Evolutionary conservation across 2,797 vertebrate species (phyloP), one percentile per base, ranked within the genome.

Genomic region (Spheniscus humboldti): DNA sequence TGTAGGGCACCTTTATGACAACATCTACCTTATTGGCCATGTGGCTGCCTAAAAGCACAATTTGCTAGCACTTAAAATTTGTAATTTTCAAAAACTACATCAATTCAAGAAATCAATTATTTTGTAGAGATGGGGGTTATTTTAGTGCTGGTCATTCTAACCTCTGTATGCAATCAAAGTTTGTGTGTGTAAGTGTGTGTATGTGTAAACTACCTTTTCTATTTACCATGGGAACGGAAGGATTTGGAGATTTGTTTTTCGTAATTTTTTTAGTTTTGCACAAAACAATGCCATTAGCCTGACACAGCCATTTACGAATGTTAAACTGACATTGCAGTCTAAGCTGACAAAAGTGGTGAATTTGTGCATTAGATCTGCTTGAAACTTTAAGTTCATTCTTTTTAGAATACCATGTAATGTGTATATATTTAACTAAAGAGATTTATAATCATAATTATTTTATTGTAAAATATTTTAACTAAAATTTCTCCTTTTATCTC

Each of bases 1-100:
- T 92, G 99, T 99, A 90, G 99, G 99, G 85, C 99, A 99, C 95
- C 99, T 99, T 91, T 99, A 99, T 90, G 99, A 99, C 98, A 99
- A 99, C 98, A 99, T 99, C 95, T 99, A 99, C 98, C 98, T 99
- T 98, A 99, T 99, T 82, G 99, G 99, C 98, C 99, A 99, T 0
- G 99, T 99, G 97, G 99, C 99, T 95, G 99, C 99, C 31, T 99
- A 98, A 98, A 97, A 97, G 98, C 97, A 98, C 97, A 97, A 60
- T 95, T 97, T 97, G 75, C 93, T 98, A 96, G 95, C 94, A 97
- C 97, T 97, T 97, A 78, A 80, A 53, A 68, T 97, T 96, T 97
- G 76, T 93, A 96, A 94, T 95, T 95, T 96, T 96, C 84, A 95
- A 80, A 93, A 95, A 92, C 91, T 96, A 89, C 94, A 82, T 92